Base-by-base conservation (phyloP, 2,113 vertebrate genomes). In the Nesospiza acunhae region DNA sequence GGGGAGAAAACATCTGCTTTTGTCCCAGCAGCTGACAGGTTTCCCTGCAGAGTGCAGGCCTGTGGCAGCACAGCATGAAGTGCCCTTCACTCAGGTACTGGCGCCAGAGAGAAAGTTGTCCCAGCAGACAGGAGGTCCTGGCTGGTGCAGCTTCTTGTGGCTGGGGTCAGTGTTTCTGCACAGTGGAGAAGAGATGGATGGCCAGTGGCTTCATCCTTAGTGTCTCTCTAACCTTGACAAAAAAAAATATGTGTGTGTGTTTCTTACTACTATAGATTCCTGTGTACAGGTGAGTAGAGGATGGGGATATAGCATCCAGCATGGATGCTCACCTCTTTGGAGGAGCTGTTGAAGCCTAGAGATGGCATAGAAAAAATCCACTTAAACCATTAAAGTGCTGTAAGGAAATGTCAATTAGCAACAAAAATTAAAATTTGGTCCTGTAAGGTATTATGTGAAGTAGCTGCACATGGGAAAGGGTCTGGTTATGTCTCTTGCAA, bases 401-500 rank as follows among this genome's bases (percentile, higher is more conserved):
- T 44, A 66, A 89, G 52, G 18, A 67, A 90, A 82, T 27, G 30
- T 14, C 39, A 88, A 4, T 49, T 26, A 76, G 37, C 0, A 6
- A 44, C 4, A 70, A 74, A 83, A 80, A 27, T 8, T 10, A 58
- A 69, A 66, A 44, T 28, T 19, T 31, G 14, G 14, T 19, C 30
- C 30, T 66, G 19, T 13, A 35, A 70, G 13, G 33, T 80, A 20
- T 55, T 66, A 13, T 16, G 50, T 74, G 68, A 66, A 60, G 27
- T 73, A 37, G 20, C 33, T 87, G 59, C 0, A 0, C 33, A 24
- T 18, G 17, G 42, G 30, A 55, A 86, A 49, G 24, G 8, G 10
- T 59, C 42, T 67, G 64, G 21, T 22, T 53, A 53, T 2, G 2
- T 80, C 33, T 87, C 47, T 67, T 70, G 33, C 27, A 75, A 39